A percentile compares a stretch with the other conserved stretches of the same genome.
Evolutionary conservation across 1,140 invertebrate species (phyloP).

Genomic region (Plutomurus gul): DNA sequence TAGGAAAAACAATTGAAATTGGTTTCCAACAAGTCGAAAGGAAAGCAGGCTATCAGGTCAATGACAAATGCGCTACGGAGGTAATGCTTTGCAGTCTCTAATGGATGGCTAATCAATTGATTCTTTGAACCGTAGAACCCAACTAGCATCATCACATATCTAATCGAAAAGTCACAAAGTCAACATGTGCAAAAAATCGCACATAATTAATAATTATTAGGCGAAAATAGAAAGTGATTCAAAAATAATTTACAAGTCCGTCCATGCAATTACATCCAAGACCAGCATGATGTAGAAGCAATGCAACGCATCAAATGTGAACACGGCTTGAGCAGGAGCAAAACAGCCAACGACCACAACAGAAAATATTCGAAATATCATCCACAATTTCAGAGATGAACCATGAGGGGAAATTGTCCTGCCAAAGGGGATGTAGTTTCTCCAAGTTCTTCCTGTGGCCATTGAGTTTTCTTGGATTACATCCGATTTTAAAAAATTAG

Average conservation of each 20-base stretch:
- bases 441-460: no score
- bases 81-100: slow-evolving; percentile 66
- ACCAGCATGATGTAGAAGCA: background rate
- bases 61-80: slow-evolving; percentile 94
- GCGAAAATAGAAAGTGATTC: no score
- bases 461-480: no score
- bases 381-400: slow-evolving; percentile 35
- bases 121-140: slow-evolving; percentile 30
- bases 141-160: slow-evolving; percentile 42
- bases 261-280: slow-evolving; percentile 44
- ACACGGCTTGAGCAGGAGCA: slow-evolving; percentile 24
- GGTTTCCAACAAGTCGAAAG: slow-evolving; percentile 65
- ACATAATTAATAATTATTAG: background rate
- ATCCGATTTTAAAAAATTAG: no score
- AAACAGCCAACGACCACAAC: slow-evolving; percentile 14
- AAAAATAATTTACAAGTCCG: slow-evolving; percentile 45
- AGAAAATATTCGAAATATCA: slow-evolving; percentile 12
- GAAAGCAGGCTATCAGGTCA: slow-evolving; percentile 91
- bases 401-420: no score
- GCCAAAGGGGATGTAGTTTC: no score
- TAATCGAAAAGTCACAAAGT: no score
- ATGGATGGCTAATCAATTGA: slow-evolving; percentile 55
- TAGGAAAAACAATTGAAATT: slow-evolving; percentile 15
- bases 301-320: slow-evolving; percentile 25
- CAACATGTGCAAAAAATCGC: background rate